Base-by-base conservation (phyloP, 2,888 invertebrate genomes). In the Ganaspis brasiliensis region DNA sequence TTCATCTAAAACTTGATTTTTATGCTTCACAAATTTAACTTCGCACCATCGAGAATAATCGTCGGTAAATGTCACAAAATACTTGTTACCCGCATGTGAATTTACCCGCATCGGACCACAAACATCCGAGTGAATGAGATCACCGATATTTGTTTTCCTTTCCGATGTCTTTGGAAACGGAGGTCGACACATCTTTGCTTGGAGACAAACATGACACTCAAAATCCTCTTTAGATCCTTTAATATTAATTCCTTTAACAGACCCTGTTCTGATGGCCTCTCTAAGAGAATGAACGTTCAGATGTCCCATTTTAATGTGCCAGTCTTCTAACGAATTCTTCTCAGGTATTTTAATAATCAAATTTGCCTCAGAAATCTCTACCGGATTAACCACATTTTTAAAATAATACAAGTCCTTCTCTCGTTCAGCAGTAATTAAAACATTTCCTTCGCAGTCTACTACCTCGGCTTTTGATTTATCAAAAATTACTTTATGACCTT, bases 61-160 rank as follows among this genome's bases (percentile, higher is more conserved):
- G 63, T 87, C 85, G 9, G 84, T 84, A 40, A 87, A 86, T 2
- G 84, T 83, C 5, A 84, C 70, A 31, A 86, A 82, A 75, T 85
- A 87, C 35, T 57, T 77, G 5, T 77, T 59, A 21, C 77, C 67
- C 19, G 82, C 82, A n/a, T 72, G 24, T 1, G 84, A 85, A 14
- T 26, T 35, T 9, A 75, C 57, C 10, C 80, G 61, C 79, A 82
- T 81, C 0, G 83, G 85, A 9, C 85, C 84, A 56, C 81, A 81
- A 1, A 85, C 80, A 72, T 82, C 85, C 3, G 82, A 77, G 63
- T 83, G 85, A 9, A 87, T 76, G 9, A 85, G 74, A 6, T 86
- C 83, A 14, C 84, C 71, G 6, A 56, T 12, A 3, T 14, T 16
- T 2, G 77, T 71, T 12, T n/a, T 61, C n/a, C 49, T 74, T 10